Evolutionary conservation across 2,113 vertebrate species (phyloP), one percentile per base, ranked within the genome.

Genomic region (Rhodinocichla rosea): DNA sequence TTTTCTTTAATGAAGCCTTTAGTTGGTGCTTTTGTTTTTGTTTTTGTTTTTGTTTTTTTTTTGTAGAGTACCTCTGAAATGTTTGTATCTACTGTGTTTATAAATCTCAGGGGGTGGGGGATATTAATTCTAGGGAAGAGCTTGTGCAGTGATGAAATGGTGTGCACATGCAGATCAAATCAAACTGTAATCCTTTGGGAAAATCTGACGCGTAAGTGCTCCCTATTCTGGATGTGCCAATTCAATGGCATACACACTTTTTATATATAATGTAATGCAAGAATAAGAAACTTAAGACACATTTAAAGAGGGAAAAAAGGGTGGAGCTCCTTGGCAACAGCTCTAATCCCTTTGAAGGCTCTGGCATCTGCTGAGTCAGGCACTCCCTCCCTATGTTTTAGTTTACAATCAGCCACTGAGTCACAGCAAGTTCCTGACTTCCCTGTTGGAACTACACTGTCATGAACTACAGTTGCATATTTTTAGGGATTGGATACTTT

Each of bases 341-440:
- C 56, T 89, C 35, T 95, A 93, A 96, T 79, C 83, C 93, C 86
- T 97, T 97, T 97, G 96, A 96, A 95, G 94, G 52, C 44, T 92
- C 83, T 24, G 15, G 65, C 70, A 93, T 84, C 67, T 97, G 96
- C 95, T 96, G 97, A 97, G 93, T 97, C 96, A 97, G 93, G 80
- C 55, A 32, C 53, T 92, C 69, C 42, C 74, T 95, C 64, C 70
- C 70, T 68, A 5, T 14, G 9, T 27, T 69, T 35, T 73, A 93
- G 76, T 69, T 94, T 91, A 94, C 81, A 83, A 68, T 89, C 76
- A 91, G 59, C 63, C 69, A 82, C 74, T 83, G 90, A 95, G 74
- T 94, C 83, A 95, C 87, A 76, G 60, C 50, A 75, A 79, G 91
- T 82, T 90, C 86, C 86, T 90, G 62, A 83, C 83, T 90, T 95